Evolutionary conservation across 1,140 invertebrate species (phyloP).

Genomic region (Temnothorax nylanderi): DNA sequence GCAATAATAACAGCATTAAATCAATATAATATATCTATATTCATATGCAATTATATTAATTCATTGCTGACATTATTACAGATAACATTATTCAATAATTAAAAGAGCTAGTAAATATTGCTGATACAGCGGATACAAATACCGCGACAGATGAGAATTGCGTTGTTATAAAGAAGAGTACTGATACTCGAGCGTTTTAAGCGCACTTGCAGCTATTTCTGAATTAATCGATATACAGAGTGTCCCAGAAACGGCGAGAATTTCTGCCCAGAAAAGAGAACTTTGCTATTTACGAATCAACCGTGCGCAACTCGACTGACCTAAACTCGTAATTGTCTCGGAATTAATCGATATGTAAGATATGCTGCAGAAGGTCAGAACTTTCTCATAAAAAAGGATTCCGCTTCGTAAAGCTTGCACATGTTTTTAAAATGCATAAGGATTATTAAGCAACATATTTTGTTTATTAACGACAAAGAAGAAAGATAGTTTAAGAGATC

Average conservation of each 20-base stretch:
- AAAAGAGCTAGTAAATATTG: not conserved
- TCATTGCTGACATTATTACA: not conserved
- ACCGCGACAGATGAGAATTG: not conserved
- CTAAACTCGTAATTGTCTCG: constrained; percentile 2
- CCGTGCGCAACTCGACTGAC: not conserved
- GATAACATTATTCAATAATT: not conserved
- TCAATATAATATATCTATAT: not conserved
- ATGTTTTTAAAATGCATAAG: not conserved
- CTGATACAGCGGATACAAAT: not conserved
- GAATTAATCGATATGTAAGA: constrained; percentile 20
- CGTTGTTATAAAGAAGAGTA: not conserved
- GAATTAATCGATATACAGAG: constrained; percentile 44
- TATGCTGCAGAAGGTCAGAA: not conserved
- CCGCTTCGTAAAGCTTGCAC: not conserved
- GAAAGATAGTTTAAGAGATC: not conserved
- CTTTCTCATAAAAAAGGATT: not conserved
- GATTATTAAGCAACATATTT: not conserved
- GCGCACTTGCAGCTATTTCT: constrained; percentile 41
- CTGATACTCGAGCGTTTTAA: constrained; percentile 29
- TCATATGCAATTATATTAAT: not conserved
- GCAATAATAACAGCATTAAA: not conserved
- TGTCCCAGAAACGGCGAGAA: constrained; percentile 49
- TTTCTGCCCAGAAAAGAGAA: constrained; percentile 25
- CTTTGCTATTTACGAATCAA: constrained; percentile 46
- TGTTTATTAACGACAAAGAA: not conserved